phyloP scores from a whole-genome alignment of 2,797 vertebrate species.

The Acomys russatus region DNA sequence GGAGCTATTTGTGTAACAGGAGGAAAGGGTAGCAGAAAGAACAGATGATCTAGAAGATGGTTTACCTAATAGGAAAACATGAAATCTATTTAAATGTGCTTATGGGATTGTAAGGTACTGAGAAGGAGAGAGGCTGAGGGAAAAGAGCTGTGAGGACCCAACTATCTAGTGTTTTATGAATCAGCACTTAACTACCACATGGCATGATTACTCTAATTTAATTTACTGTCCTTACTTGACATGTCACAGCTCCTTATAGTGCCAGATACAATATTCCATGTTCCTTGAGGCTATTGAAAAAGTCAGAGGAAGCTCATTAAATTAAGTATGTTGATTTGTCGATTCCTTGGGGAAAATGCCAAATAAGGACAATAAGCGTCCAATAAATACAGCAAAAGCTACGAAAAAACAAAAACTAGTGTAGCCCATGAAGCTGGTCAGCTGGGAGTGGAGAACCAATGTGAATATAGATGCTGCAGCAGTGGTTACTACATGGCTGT shows the following conservation, averaged over 20 bases:
- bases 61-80: conserved; percentile 10
- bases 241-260: conserved; percentile 20
- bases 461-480: conserved; percentile 64
- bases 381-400: conserved; percentile 82
- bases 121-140: background rate
- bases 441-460: conserved; percentile 57
- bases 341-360: conserved; percentile 68
- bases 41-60: background rate
- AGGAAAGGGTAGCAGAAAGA: background rate
- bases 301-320: conserved; percentile 16
- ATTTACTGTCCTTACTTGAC: conserved; percentile 59
- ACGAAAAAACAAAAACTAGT: conserved; percentile 22
- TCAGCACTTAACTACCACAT: background rate
- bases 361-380: conserved; percentile 69
- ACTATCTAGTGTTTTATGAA: background rate
- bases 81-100: background rate
- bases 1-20: conserved; percentile 7
- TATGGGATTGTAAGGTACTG: background rate
- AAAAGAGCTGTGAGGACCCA: background rate
- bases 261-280: background rate
- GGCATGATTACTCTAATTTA: conserved; percentile 44
- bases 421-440: conserved; percentile 67
- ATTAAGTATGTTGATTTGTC: conserved; percentile 52
- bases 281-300: background rate
- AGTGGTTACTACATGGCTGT: conserved; percentile 63